Conservation (phyloP, 1,140 invertebrate species). For the Trachymyrmex cornetzi region DNA sequence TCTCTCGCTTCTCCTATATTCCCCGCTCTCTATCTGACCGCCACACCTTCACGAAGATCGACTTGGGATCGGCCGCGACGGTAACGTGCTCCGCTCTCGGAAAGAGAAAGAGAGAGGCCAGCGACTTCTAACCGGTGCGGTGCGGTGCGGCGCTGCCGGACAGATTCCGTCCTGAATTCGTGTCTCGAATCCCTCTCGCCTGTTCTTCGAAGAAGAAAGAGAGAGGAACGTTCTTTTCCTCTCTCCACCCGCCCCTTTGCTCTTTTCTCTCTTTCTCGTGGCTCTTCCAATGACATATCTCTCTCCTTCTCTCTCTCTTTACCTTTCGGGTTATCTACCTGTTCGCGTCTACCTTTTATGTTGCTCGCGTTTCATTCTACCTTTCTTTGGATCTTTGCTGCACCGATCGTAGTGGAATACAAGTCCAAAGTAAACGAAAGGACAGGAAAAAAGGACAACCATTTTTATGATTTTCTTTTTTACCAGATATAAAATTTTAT, state of each 20-base stretch:
- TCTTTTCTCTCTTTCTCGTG: slow-evolving; percentile 42
- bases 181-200: slow-evolving; percentile 60
- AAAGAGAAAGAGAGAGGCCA: slow-evolving; percentile 60
- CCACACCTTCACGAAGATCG: slow-evolving; percentile 73
- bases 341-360: slow-evolving; percentile 30
- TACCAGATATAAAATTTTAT: slow-evolving; percentile 19
- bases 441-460: neutral
- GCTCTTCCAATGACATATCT: slow-evolving; percentile 3
- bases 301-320: neutral
- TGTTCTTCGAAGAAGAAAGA: slow-evolving; percentile 67
- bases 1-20: slow-evolving; percentile 36
- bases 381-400: slow-evolving; percentile 20
- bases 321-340: slow-evolving; percentile 19
- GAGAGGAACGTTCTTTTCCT: slow-evolving; percentile 41
- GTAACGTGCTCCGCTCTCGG: slow-evolving; percentile 64
- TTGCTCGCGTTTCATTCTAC: slow-evolving; percentile 10
- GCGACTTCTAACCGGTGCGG: slow-evolving; percentile 71
- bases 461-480: neutral
- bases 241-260: slow-evolving; percentile 3
- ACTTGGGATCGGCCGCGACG: slow-evolving; percentile 56
- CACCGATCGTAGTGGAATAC: neutral
- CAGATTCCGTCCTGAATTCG: slow-evolving; percentile 82
- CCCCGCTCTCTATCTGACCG: slow-evolving; percentile 58
- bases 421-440: neutral
- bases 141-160: slow-evolving; percentile 61